Percentiles rank a stretch among this genome's conserved stretches.
phyloP scores from a whole-genome alignment of 2,797 vertebrate species.

The Sebastes matsubarae region DNA sequence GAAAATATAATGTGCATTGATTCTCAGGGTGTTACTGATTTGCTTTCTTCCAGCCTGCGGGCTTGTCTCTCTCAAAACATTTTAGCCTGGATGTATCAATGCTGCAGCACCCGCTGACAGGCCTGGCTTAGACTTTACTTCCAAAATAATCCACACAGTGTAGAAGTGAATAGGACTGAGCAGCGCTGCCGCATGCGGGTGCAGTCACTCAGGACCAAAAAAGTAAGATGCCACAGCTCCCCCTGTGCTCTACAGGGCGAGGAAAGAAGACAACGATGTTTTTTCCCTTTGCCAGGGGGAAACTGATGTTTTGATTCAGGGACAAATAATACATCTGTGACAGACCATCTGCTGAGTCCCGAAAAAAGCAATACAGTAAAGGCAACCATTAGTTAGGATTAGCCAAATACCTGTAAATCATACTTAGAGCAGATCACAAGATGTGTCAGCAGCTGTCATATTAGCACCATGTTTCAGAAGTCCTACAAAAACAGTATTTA shows the following conservation, averaged over 20 bases:
- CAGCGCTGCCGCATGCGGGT: slow-evolving; percentile 24
- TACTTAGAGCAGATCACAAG: not conserved
- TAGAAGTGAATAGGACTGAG: slow-evolving; percentile 56
- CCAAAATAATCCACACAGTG: slow-evolving; percentile 64
- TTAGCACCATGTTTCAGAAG: not conserved
- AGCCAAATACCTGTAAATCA: not conserved
- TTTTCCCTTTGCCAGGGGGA: slow-evolving; percentile 10
- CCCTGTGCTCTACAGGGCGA: slow-evolving; percentile 16
- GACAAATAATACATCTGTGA: slow-evolving; percentile 15
- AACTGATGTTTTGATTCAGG: slow-evolving; percentile 27
- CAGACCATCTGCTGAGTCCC: slow-evolving; percentile 15
- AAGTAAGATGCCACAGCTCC: slow-evolving; percentile 51
- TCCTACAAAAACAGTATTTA: not conserved
- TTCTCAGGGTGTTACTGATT: slow-evolving; percentile 57
- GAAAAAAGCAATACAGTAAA: slow-evolving; percentile 12
- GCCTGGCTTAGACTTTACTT: slow-evolving; percentile 54
- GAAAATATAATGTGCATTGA: slow-evolving; percentile 61
- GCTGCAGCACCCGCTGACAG: slow-evolving; percentile 46
- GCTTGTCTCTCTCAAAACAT: slow-evolving; percentile 53
- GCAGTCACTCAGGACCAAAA: slow-evolving; percentile 48
- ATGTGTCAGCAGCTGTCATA: not conserved
- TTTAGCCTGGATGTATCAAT: slow-evolving; percentile 62
- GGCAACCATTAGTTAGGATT: not conserved
- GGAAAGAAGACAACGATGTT: not conserved
- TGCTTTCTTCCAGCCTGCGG: slow-evolving; percentile 60